A percentile compares a stretch with the other conserved stretches of the same genome.
These are phyloP conservation scores for Gymnopithys bicolor DNA, from an alignment of 2,797 vertebrate genomes.

Conservation along the genomic window DNA sequence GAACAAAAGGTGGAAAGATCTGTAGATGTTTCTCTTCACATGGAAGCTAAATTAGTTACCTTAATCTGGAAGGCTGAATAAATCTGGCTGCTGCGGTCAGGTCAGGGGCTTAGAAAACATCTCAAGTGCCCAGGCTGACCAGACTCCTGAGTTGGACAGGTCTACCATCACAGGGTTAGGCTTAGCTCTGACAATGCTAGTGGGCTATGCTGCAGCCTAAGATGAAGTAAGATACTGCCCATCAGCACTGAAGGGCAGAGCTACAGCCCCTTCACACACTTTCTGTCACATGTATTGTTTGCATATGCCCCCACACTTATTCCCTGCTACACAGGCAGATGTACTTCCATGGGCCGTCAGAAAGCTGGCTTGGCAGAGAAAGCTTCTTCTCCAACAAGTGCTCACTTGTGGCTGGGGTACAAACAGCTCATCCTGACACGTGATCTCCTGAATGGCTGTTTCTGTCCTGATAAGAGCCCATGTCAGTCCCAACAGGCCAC, in stretches of 20 bases:
- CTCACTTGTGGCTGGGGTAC: neutral
- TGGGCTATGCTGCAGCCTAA: neutral
- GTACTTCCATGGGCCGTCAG: neutral
- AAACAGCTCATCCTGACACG: neutral
- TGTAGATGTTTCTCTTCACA: neutral
- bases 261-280: neutral
- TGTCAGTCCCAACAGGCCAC: accelerated
- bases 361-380: neutral
- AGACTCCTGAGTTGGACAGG: neutral
- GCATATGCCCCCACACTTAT: neutral
- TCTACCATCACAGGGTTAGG: neutral
- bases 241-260: neutral
- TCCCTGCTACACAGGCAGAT: neutral
- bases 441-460: neutral
- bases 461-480: neutral
- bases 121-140: neutral
- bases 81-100: neutral
- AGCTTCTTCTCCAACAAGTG: neutral
- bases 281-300: neutral
- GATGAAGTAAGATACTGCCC: neutral
- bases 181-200: neutral
- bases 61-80: neutral
- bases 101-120: neutral
- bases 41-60: neutral
- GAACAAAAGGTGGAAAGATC: neutral